phyloP scores from a whole-genome alignment of 2,797 vertebrate species.

The Diplodus sargus region DNA sequence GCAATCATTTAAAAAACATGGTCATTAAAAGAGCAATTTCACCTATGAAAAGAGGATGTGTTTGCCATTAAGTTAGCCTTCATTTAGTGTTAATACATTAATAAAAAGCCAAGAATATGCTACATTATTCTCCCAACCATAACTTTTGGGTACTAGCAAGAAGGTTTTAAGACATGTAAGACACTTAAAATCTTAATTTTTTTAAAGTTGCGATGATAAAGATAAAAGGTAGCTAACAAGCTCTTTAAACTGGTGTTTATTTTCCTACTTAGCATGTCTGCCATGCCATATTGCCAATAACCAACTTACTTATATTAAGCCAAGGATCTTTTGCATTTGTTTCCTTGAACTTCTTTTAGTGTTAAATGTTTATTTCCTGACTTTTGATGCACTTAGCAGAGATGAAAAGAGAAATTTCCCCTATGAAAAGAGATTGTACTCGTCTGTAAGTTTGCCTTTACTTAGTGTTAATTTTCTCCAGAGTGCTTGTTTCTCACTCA shows the following conservation, averaged over 20 bases:
- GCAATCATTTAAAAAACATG: no score
- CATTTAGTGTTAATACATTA: no score
- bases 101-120: no score
- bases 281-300: not conserved
- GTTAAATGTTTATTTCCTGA: not conserved
- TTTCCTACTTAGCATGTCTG: not conserved
- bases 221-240: no score
- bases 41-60: no score
- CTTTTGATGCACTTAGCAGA: conserved; percentile 12
- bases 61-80: no score
- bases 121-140: no score
- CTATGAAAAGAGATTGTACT: conserved; percentile 12
- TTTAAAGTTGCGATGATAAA: no score
- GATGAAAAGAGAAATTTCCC: conserved; percentile 11
- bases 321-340: not conserved
- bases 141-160: no score
- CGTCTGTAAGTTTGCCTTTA: conserved; percentile 43
- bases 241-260: not conserved
- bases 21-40: no score
- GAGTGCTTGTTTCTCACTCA: conserved; percentile 64
- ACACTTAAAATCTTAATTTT: no score
- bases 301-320: not conserved
- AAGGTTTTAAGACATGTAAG: no score
- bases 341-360: not conserved
- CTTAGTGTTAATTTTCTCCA: conserved; percentile 39